Base-by-base conservation (phyloP, 2,888 invertebrate genomes). In the Ophion obscuratus region DNA sequence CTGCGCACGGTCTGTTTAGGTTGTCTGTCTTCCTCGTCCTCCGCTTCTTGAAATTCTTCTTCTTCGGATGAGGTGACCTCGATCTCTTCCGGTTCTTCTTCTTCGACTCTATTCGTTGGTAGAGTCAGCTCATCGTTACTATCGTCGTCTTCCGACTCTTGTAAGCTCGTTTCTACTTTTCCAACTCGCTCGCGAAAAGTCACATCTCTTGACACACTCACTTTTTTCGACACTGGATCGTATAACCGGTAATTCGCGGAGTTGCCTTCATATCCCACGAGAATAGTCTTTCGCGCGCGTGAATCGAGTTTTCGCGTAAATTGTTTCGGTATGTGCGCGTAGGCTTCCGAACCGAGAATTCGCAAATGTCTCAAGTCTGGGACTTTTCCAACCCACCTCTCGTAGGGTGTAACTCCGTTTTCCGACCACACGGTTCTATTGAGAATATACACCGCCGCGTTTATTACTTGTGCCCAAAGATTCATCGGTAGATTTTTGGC, bases 261-360 rank as follows among this genome's bases (percentile, higher is more conserved):
- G 44, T 86, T 40, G 14, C 24, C 36, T 7, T 87, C 84, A 59
- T 88, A 88, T 66, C 86, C 83, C 36, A 87, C 87, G 5, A 86
- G 66, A 17, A 84, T 20, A 47, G 44, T 75, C 59, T 81, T 88
- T 59, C 62, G 64, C 9, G 75, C 84, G 44, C 85, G 62, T 3
- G 77, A 20, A 3, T 86, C 87, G 11, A 85, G 75, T 44, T 85
- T 86, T 44, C 31, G 77, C 5, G 31, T 17, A 53, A 81, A 86
- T 17, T 14, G 79, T 70, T 84, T 81, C 61, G 81, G 78, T 27
- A 86, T 70, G 24, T 81, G 76, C 31, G 76, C 61, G 14, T 53
- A 83, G 5, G 81, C 86, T 24, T 86, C 80, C n/a, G 86, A 76
- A n/a, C 86, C 86, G 24, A 83, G 80, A 20, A 83, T 83, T 40